These are phyloP conservation scores for Hydractinia echinata DNA, from an alignment of 30 jellyfish, hydroid and myxozoan genomes.

Conservation along the genomic window DNA sequence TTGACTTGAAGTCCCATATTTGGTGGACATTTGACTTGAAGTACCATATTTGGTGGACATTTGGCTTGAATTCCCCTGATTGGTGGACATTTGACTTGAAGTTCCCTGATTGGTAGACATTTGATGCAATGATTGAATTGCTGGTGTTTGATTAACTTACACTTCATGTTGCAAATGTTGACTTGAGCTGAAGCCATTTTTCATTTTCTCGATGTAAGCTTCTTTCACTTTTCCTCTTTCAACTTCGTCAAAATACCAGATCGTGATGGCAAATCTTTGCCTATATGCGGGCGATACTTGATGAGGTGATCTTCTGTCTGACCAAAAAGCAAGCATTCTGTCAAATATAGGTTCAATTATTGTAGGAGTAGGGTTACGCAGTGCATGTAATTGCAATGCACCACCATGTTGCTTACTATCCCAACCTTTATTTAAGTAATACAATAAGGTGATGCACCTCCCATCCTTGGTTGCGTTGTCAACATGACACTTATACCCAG, in stretches of 20 bases:
- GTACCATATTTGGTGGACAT: too few species aligned
- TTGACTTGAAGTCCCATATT: too few species aligned
- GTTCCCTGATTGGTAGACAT: too few species aligned
- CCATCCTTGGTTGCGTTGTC: constrained; percentile 94
- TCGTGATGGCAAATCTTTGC: constrained; percentile 67
- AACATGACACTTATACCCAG: constrained; percentile 81
- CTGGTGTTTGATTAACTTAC: too few species aligned
- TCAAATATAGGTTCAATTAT: constrained; percentile 64
- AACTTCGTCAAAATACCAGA: constrained; percentile 84
- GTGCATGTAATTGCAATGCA: constrained; percentile 44
- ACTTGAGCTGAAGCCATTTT: too few species aligned
- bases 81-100: too few species aligned
- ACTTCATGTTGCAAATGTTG: too few species aligned
- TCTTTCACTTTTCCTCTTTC: constrained; percentile 50
- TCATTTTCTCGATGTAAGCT: constrained; percentile 11
- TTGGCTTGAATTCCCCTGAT: too few species aligned
- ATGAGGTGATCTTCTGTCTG: constrained; percentile 83
- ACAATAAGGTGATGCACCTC: constrained; percentile 61
- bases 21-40: too few species aligned
- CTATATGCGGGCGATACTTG: constrained; percentile 76
- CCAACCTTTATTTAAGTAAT: constrained; percentile 73
- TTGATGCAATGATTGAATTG: too few species aligned
- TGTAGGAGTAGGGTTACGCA: constrained; percentile 29
- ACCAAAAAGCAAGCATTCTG: constrained; percentile 68
- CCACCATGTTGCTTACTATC: constrained; percentile 76